These are phyloP conservation scores for Cryptomyrus ogoouensis DNA, from an alignment of 2,113 vertebrate genomes.

Conservation along the genomic window DNA sequence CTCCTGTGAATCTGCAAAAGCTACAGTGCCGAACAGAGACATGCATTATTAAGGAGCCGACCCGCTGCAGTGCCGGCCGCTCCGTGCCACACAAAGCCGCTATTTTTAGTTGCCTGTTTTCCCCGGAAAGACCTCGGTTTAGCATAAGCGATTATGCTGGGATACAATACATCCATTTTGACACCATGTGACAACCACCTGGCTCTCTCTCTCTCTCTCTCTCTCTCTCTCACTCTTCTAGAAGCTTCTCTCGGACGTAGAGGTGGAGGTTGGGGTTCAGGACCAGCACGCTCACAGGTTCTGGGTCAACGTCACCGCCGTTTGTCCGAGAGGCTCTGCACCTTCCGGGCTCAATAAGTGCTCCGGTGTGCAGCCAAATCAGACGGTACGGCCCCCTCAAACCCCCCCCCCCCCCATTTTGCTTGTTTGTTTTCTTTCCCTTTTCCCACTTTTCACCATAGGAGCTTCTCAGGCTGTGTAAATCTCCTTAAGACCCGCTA, in stretches of 20 bases:
- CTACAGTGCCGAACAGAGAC: constrained; percentile 52
- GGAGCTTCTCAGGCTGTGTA: neutral
- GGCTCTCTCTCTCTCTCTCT: neutral
- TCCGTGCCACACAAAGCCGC: constrained; percentile 45
- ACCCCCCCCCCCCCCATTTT: neutral
- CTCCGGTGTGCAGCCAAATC: constrained; percentile 71
- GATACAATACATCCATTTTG: constrained; percentile 40
- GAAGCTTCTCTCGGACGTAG: constrained; percentile 87
- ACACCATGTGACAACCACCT: constrained; percentile 36
- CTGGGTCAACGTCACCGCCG: constrained; percentile 75
- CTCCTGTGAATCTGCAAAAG: constrained; percentile 46
- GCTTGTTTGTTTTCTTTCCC: neutral
- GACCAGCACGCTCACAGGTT: constrained; percentile 73
- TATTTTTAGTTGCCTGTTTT: constrained; percentile 54
- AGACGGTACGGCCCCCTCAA: constrained; percentile 67
- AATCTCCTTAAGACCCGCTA: neutral
- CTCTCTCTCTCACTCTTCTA: constrained; percentile 31
- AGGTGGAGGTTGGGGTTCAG: constrained; percentile 74
- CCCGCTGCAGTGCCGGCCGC: constrained; percentile 40
- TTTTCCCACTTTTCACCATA: no score
- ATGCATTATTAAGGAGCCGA: constrained; percentile 51
- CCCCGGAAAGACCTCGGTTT: constrained; percentile 33
- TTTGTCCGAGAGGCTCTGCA: constrained; percentile 80
- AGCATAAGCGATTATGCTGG: constrained; percentile 26
- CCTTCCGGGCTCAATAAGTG: constrained; percentile 70